phyloP scores from a whole-genome alignment of 1,140 invertebrate genomes.

The Hypsibius dujardini region DNA sequence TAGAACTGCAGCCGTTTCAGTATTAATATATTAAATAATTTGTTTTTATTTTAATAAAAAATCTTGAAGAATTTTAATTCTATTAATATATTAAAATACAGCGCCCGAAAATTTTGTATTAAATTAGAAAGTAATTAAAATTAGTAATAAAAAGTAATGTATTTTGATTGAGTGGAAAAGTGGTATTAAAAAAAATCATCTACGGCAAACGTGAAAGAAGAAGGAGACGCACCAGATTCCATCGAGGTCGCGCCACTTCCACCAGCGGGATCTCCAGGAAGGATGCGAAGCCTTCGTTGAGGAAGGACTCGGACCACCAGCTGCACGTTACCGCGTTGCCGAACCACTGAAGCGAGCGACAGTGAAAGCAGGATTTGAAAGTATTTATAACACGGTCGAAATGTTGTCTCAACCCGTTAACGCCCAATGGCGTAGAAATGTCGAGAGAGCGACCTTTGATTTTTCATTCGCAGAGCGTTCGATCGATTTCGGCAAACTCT shows the following conservation, averaged over 20 bases:
- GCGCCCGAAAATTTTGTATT: neutral
- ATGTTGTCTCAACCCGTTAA: too few species aligned
- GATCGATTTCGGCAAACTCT: neutral
- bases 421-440: neutral
- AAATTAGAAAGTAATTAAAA: neutral
- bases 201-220: neutral
- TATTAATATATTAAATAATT: too few species aligned
- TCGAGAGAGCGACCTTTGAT: neutral
- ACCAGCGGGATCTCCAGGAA: constrained; percentile 28
- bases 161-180: neutral
- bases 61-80: neutral
- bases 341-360: constrained; percentile 14
- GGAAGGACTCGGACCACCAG: constrained; percentile 38
- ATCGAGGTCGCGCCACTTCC: neutral
- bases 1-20: too few species aligned
- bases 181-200: neutral
- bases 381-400: constrained; percentile 16
- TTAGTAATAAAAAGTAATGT: neutral
- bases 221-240: constrained; percentile 6
- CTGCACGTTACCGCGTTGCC: constrained; percentile 33
- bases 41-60: neutral
- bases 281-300: constrained; percentile 37
- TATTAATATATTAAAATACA: neutral
- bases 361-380: neutral
- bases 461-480: neutral